These are phyloP conservation scores for Drosophila barbarae DNA, from an alignment of 2,888 invertebrate genomes.

Conservation along the genomic window DNA sequence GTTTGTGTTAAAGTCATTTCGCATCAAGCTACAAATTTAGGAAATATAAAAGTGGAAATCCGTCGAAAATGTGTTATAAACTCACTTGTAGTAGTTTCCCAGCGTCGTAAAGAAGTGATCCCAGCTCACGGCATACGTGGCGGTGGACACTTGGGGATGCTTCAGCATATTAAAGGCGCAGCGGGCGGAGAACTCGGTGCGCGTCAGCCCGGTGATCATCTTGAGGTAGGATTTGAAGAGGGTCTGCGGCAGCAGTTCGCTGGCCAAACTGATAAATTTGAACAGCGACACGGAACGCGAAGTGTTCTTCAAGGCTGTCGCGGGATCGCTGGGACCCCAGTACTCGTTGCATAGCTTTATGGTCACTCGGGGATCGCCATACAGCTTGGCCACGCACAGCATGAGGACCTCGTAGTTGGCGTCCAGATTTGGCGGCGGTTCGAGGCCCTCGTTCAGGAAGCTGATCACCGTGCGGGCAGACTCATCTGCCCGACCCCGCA, in stretches of 20 bases:
- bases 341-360: slow-evolving; percentile 88
- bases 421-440: slow-evolving; percentile 86
- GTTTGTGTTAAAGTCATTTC: slow-evolving; percentile 82
- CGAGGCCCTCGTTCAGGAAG: slow-evolving; percentile 87
- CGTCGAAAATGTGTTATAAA: background rate
- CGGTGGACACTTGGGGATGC: slow-evolving; percentile 82
- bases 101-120: slow-evolving; percentile 92
- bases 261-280: slow-evolving; percentile 94
- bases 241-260: slow-evolving; percentile 90
- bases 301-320: slow-evolving; percentile 71
- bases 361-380: slow-evolving; percentile 86
- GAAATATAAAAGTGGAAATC: background rate
- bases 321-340: slow-evolving; percentile 82
- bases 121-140: slow-evolving; percentile 85
- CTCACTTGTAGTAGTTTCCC: slow-evolving; percentile 85
- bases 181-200: slow-evolving; percentile 87
- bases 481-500: slow-evolving; percentile 92
- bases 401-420: slow-evolving; percentile 92
- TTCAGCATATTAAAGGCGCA: slow-evolving; percentile 89
- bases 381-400: slow-evolving; percentile 88
- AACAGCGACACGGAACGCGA: slow-evolving; percentile 89
- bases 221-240: slow-evolving; percentile 92
- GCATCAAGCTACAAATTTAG: slow-evolving; percentile 82
- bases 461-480: slow-evolving; percentile 88
- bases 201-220: slow-evolving; percentile 91